A percentile compares a stretch with the other conserved stretches of the same genome.
These are phyloP conservation scores for Clarias batrachus DNA, from an alignment of 2,113 vertebrate species.

Conservation along the genomic window DNA sequence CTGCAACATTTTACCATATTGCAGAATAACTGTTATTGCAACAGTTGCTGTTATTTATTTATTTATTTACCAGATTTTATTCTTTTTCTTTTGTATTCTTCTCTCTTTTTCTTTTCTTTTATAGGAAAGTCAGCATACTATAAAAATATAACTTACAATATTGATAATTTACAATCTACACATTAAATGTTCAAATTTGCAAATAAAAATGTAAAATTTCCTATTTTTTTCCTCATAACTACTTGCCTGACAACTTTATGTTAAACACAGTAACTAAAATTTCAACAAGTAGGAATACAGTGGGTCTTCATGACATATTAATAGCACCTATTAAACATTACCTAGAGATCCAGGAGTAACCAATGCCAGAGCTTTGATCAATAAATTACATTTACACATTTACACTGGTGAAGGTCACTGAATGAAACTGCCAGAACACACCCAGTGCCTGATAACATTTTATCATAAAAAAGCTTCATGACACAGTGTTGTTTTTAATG, in stretches of 20 bases:
- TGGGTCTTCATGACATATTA: background rate
- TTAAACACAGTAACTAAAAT: background rate
- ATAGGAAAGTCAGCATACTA: background rate
- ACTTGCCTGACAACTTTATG: background rate
- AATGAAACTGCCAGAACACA: background rate
- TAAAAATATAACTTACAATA: background rate
- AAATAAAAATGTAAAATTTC: background rate
- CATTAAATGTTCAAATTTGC: background rate
- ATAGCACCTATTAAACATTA: slow-evolving; percentile 6
- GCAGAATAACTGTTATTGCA: too few species aligned
- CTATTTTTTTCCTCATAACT: background rate
- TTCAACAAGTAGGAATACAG: background rate
- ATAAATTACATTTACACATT: background rate
- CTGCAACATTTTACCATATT: too few species aligned
- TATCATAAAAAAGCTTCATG: background rate
- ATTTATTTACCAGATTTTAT: background rate
- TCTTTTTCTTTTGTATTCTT: background rate
- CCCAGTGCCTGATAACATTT: background rate
- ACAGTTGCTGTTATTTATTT: too few species aligned
- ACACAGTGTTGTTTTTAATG: background rate
- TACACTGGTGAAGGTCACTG: background rate
- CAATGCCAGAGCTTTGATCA: background rate
- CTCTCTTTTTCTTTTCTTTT: too few species aligned
- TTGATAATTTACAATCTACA: background rate
- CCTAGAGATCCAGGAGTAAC: background rate